These are phyloP conservation scores for Dryomyza anilis DNA, from an alignment of 2,888 invertebrate species.

Conservation along the genomic window DNA sequence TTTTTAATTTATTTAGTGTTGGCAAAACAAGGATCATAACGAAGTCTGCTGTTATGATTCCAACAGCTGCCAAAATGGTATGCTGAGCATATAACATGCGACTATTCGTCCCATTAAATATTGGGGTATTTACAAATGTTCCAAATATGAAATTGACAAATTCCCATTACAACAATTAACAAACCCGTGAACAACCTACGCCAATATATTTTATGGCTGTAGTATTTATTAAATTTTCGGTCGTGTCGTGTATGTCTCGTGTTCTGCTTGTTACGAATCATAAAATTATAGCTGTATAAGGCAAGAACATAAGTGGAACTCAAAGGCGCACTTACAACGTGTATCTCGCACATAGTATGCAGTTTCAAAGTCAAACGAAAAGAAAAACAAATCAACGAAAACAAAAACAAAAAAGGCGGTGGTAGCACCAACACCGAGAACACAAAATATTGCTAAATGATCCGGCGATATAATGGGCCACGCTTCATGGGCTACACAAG, in stretches of 20 bases:
- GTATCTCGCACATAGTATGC: background rate
- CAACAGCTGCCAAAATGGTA: too few relatives aligned
- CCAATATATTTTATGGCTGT: conserved; percentile 32
- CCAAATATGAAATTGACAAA: background rate
- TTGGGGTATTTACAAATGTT: too few relatives aligned
- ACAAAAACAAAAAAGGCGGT: too few relatives aligned
- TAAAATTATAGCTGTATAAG: conserved; percentile 54
- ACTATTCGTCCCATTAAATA: too few relatives aligned
- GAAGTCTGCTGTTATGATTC: too few relatives aligned
- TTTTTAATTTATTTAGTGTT: too few relatives aligned
- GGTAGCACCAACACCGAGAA: background rate
- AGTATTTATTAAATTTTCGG: conserved; percentile 20
- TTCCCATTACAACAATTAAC: background rate
- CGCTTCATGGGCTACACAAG: conserved; percentile 36
- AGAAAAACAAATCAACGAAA: conserved; percentile 4
- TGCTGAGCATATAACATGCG: too few relatives aligned
- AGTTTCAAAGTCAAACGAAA: conserved; percentile 5
- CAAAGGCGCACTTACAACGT: background rate
- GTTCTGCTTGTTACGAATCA: conserved; percentile 45
- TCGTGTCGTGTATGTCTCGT: conserved; percentile 7
- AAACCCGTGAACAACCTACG: background rate
- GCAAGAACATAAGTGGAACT: conserved; percentile 31
- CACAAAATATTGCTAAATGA: background rate
- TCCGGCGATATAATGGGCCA: conserved; percentile 30
- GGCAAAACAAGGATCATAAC: too few relatives aligned